Conservation (phyloP, 1,140 invertebrate species). For the Laupala kohalensis region DNA sequence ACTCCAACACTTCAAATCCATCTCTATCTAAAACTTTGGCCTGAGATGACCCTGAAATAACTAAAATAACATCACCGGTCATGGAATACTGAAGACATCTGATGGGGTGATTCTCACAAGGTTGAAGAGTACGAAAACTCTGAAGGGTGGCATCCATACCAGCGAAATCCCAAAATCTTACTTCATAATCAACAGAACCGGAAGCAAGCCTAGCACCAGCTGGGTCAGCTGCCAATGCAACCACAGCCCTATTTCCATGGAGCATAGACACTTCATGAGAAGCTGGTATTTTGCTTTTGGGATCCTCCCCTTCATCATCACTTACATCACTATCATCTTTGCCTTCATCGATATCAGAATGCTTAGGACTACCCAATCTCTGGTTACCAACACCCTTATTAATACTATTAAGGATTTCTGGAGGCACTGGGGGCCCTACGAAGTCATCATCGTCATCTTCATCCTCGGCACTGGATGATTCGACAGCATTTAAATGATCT, state of each 20-base stretch:
- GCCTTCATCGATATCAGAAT: conserved; percentile 24
- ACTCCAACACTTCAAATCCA: conserved; percentile 90
- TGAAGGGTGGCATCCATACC: conserved; percentile 88
- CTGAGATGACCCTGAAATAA: conserved; percentile 80
- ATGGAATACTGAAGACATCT: conserved; percentile 79
- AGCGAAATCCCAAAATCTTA: conserved; percentile 95
- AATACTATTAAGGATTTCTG: conserved; percentile 12
- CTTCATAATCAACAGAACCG: conserved; percentile 91
- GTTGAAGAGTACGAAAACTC: conserved; percentile 81
- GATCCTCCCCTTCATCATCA: conserved; percentile 35
- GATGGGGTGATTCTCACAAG: conserved; percentile 92
- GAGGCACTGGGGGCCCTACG: conserved; percentile 44
- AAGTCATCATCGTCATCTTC: conserved; percentile 34
- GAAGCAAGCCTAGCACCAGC: conserved; percentile 82
- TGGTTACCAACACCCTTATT: conserved; percentile 9
- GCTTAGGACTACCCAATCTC: conserved; percentile 20
- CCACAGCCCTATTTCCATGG: conserved; percentile 75
- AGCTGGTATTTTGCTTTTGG: conserved; percentile 57
- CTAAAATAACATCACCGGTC: conserved; percentile 88
- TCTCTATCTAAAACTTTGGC: conserved; percentile 93
- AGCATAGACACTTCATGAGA: conserved; percentile 67
- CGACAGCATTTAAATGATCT: too few species aligned
- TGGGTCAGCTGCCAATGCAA: conserved; percentile 79
- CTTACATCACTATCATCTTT: conserved; percentile 29
- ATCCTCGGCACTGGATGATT: conserved; percentile 23